These are phyloP conservation scores for Carterocephalus palaemon DNA, from an alignment of 2,888 invertebrate genomes.

Conservation along the genomic window DNA sequence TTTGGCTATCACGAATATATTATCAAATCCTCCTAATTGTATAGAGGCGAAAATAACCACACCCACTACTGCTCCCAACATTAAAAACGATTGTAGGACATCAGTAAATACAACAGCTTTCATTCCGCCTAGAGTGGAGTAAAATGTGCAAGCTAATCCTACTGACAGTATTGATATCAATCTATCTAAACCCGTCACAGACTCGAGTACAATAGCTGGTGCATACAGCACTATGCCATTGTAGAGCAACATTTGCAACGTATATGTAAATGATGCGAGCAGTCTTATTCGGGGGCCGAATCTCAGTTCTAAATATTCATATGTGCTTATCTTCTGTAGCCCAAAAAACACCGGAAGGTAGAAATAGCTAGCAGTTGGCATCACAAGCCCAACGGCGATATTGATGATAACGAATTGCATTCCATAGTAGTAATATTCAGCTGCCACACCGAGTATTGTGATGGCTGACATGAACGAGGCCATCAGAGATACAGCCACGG, in stretches of 20 bases:
- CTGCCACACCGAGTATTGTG: constrained; percentile 92
- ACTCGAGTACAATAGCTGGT: constrained; percentile 92
- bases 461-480: constrained; percentile 97
- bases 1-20: constrained; percentile 85
- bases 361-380: constrained; percentile 86
- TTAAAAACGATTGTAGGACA: constrained; percentile 89
- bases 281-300: constrained; percentile 88
- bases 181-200: constrained; percentile 89
- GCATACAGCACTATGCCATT: constrained; percentile 96
- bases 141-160: constrained; percentile 90
- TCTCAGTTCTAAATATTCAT: constrained; percentile 93
- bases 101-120: constrained; percentile 94
- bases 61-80: constrained; percentile 90
- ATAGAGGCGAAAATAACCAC: constrained; percentile 86
- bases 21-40: constrained; percentile 82
- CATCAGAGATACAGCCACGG: constrained; percentile 93
- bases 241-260: constrained; percentile 92
- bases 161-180: constrained; percentile 85
- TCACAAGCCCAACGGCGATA: constrained; percentile 85
- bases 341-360: constrained; percentile 93
- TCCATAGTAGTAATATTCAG: constrained; percentile 91
- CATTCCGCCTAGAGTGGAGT: constrained; percentile 93
- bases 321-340: constrained; percentile 89
- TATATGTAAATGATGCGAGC: constrained; percentile 90
- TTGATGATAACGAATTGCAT: constrained; percentile 89